These are phyloP conservation scores for Pangasius larnaudii DNA, from an alignment of 2,797 vertebrate species.

Conservation along the genomic window DNA sequence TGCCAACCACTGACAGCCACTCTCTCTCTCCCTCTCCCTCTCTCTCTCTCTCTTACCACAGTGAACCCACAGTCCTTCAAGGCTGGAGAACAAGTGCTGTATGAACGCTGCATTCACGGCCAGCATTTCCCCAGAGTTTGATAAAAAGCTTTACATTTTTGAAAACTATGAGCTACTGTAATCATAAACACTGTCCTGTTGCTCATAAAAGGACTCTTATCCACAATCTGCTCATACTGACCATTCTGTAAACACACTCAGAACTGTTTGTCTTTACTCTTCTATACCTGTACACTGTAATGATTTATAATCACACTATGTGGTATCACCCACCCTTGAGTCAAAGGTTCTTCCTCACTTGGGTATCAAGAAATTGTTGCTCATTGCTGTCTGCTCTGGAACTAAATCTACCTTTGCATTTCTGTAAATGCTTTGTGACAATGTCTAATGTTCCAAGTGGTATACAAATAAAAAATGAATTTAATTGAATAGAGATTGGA, in stretches of 20 bases:
- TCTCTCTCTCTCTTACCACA: neutral
- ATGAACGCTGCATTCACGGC: constrained; percentile 39
- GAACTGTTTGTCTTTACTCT: neutral
- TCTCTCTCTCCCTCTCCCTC: constrained; percentile 14
- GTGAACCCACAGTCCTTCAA: constrained; percentile 28
- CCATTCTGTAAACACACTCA: neutral
- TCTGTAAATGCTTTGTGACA: neutral
- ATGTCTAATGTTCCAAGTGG: neutral
- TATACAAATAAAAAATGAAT: neutral
- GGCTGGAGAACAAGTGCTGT: constrained; percentile 32
- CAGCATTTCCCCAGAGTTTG: constrained; percentile 13
- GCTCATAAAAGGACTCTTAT: too few species aligned
- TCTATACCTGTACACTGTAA: neutral
- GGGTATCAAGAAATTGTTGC: neutral
- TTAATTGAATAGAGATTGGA: neutral
- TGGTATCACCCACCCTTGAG: neutral
- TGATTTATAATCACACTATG: neutral
- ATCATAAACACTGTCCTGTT: constrained; percentile 15
- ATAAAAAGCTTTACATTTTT: neutral
- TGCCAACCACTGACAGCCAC: constrained; percentile 61
- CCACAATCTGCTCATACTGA: neutral
- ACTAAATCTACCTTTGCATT: neutral
- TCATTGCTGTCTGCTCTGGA: neutral
- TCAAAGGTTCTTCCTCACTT: neutral
- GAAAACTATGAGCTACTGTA: neutral